Base-by-base conservation (phyloP, 2,888 invertebrate genomes). In the Scelioninae gen. 2 region DNA sequence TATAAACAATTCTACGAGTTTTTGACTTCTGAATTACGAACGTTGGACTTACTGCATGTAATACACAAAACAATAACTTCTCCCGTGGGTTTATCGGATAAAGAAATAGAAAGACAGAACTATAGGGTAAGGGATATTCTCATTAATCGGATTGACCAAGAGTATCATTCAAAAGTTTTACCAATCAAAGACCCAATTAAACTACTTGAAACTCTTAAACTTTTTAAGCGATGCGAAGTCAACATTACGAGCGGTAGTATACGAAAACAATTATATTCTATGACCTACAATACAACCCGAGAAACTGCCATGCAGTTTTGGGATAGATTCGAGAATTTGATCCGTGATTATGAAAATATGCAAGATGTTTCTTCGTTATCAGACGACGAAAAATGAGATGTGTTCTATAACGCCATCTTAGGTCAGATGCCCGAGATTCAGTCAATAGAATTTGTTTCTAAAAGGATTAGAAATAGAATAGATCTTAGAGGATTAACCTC, bases 221-320 rank as follows among this genome's bases (percentile, higher is more conserved):
- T 22, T 22, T 22, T 45, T 6, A 45, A 45, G n/a, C 5, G 11
- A 11, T 22, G 7, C 45, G 74, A 77, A 70, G 48, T 37, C 48
- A 76, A 74, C 35, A 37, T 68, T 25, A 74, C 73, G 0, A 74
- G 72, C 13, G 55, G 53, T 19, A 60, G 50, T 7, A 45, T 73
- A 13, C 55, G 76, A 73, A 61, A 10, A 19, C 7, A 22, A 22
- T 22, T 45, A 22, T 11, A 22, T 6, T n/a, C 19, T 1, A 22
- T 45, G 58, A 43, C 69, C 28, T 73, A 75, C 67, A 41, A 64
- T 58, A 35, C 63, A 16, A 50, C 48, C 50, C 53, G 45, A 52
- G 65, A 71, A 48, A 72, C 64, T n/a, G 76, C 70, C 9, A 41
- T 39, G 16, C 63, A 69, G 43, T 76, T 76, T 43, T 46, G 46